Evolutionary conservation across 2,888 invertebrate species (phyloP), one percentile per base, ranked within the genome.

Genomic region (Phymatocera aterrima): DNA sequence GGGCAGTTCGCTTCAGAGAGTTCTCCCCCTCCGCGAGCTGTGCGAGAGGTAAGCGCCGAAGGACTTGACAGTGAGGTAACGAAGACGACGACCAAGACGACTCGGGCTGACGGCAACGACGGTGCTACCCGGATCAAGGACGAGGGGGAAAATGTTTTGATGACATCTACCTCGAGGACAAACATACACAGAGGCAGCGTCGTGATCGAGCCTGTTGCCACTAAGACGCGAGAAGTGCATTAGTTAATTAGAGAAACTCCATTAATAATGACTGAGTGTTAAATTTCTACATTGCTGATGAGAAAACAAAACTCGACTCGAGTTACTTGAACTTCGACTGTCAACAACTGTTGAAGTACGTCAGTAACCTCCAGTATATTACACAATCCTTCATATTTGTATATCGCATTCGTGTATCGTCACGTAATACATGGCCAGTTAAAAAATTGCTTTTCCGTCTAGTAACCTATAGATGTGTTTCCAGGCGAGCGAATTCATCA

Each of bases 181-280:
- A 82, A 82, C 82, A 81, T 78, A 78, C 79, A 77, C 54, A 72
- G 31, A 24, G 48, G 57, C 74, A 15, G 46, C 74, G n/a, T 68
- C 72, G 77, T 72, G 75, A 81, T 83, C 81, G 79, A 80, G 77
- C 79, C 70, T 68, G 60, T 70, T 51, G 48, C 31, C 79, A 78
- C 77, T 79, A 54, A 80, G 79, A 83, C 82, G 83, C 81, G 82
- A 83, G 81, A 84, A 85, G 83, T 83, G 84, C 85, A 85, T 87
- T 86, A 86, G 84, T 88, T 87, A 86, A 88, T 88, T 88, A 86
- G 82, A 60, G 81, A 83, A 80, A 78, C 80, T 80, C 79, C 77
- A 78, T 80, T 80, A 70, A 80, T 80, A 82, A 78, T 54, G 34
- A 78, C 48, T n/a, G 18, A 43, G 21, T 51, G n/a, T 51, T 34